Conservation (phyloP, 2,797 vertebrate genomes). For the Carapus acus region DNA sequence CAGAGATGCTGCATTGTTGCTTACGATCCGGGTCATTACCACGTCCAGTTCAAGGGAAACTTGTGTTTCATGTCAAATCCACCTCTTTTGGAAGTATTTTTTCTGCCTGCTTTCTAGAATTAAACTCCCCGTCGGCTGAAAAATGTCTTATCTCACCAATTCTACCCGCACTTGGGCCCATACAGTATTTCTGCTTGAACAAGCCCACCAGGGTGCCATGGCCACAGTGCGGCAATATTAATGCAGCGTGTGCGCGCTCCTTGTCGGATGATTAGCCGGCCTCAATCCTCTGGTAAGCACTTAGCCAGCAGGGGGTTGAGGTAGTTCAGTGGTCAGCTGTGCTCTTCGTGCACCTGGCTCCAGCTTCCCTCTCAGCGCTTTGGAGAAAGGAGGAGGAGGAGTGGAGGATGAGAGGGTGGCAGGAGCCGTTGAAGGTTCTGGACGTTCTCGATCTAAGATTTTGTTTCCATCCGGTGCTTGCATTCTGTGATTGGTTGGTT, state of each 20-base stretch:
- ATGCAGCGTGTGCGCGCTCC: slow-evolving; percentile 15
- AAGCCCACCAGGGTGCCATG: slow-evolving; percentile 36
- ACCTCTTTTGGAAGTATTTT: too few species aligned
- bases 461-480: too few species aligned
- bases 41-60: too few species aligned
- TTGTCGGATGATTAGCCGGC: slow-evolving; percentile 21
- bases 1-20: too few species aligned
- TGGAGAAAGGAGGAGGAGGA: slow-evolving; percentile 22
- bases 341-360: slow-evolving; percentile 52
- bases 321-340: slow-evolving; percentile 48
- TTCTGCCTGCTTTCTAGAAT: background rate
- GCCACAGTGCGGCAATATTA: slow-evolving; percentile 30
- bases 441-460: too few species aligned
- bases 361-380: slow-evolving; percentile 47
- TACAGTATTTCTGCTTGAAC: slow-evolving; percentile 29
- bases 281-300: slow-evolving; percentile 41
- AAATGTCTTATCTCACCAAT: slow-evolving; percentile 27
- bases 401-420: slow-evolving; percentile 10
- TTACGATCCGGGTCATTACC: too few species aligned
- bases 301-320: slow-evolving; percentile 46
- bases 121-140: slow-evolving; percentile 26
- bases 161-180: slow-evolving; percentile 38
- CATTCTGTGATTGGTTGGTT: too few species aligned
- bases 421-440: too few species aligned
- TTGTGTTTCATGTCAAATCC: too few species aligned